A percentile compares a stretch with the other conserved stretches of the same genome.
Conservation (phyloP, 2,113 vertebrate species). For the Brachirus orientalis region DNA sequence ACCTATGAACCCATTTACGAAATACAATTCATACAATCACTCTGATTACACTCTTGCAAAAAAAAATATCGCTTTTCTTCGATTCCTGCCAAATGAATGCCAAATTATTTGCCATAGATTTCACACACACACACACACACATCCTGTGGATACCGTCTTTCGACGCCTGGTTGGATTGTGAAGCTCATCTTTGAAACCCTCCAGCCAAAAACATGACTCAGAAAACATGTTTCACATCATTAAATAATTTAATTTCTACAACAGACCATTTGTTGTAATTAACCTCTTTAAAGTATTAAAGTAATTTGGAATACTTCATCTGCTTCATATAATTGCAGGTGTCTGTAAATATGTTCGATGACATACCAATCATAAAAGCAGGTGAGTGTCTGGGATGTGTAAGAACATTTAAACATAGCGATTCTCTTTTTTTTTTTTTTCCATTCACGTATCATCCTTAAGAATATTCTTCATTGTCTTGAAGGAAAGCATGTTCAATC, state of each 20-base stretch:
- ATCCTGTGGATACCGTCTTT: background rate
- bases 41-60: too few species aligned
- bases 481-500: too few species aligned
- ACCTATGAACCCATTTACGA: too few species aligned
- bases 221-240: constrained; percentile 32
- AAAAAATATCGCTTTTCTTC: too few species aligned
- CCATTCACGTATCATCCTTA: background rate
- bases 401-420: background rate
- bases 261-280: constrained; percentile 59
- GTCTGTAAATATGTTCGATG: constrained; percentile 6
- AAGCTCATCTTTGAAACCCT: background rate
- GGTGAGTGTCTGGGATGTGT: too few species aligned
- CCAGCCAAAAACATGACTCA: background rate
- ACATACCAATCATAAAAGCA: background rate
- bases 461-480: constrained; percentile 14
- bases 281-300: constrained; percentile 60
- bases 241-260: constrained; percentile 72
- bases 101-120: too few species aligned
- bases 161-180: background rate
- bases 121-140: background rate
- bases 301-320: constrained; percentile 63
- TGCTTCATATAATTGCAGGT: constrained; percentile 29
- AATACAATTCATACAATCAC: too few species aligned
- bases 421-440: constrained; percentile 28
- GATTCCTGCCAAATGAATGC: too few species aligned